phyloP scores from a whole-genome alignment of 2,113 vertebrate genomes.

The Brachyistius frenatus region DNA sequence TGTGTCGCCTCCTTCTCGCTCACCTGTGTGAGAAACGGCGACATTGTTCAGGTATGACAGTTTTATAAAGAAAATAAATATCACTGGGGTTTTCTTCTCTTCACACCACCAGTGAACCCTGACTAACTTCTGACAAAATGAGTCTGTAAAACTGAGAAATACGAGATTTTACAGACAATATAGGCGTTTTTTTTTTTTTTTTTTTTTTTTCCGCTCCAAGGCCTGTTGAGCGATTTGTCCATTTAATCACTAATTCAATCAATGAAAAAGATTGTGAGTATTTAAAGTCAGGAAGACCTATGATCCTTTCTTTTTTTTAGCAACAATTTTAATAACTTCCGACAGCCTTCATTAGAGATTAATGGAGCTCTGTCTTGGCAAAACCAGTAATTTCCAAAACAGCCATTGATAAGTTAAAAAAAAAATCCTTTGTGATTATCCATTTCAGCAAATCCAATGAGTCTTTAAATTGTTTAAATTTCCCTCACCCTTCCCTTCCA shows the following conservation, averaged over 20 bases:
- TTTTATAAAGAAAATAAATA: slow-evolving; percentile 5
- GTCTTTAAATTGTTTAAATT: no score
- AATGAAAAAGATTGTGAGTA: not conserved
- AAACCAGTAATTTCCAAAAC: no score
- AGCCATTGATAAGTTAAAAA: no score
- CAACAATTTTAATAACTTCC: slow-evolving; percentile 3
- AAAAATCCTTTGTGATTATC: no score
- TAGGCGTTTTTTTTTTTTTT: no score
- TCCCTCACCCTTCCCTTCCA: no score
- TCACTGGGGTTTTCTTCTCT: slow-evolving; percentile 4
- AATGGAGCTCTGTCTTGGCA: not conserved
- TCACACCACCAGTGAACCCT: not conserved
- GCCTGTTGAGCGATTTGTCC: not conserved
- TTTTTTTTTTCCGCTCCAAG: no score
- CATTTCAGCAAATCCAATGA: no score
- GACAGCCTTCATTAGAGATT: not conserved
- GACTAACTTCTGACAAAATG: not conserved
- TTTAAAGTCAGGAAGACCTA: not conserved
- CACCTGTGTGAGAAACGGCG: slow-evolving; percentile 14
- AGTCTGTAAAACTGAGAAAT: not conserved
- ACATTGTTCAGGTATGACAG: not conserved
- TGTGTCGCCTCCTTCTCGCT: not conserved
- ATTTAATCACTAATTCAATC: not conserved
- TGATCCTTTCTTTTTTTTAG: not conserved
- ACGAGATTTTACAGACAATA: not conserved